Conservation (phyloP, 2,888 invertebrate species). For the Harmothoe impar region DNA sequence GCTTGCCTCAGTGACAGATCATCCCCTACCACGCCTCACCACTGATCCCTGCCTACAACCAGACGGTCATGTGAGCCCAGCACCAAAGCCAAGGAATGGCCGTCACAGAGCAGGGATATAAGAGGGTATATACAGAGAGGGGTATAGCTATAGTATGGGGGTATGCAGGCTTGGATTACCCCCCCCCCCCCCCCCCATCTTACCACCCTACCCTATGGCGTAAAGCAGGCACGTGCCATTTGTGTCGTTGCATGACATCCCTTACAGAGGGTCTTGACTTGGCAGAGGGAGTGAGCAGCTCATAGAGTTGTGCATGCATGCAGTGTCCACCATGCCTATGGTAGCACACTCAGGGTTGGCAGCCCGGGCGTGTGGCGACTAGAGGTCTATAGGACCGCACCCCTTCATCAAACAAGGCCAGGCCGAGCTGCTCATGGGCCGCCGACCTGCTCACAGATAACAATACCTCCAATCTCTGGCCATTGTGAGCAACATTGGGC, state of each 20-base stretch:
- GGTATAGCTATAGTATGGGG: background rate
- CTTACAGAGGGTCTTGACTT: background rate
- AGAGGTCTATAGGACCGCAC: background rate
- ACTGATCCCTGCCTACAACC: no score
- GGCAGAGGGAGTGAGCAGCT: background rate
- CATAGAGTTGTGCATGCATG: background rate
- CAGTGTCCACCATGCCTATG: background rate
- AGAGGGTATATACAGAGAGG: no score
- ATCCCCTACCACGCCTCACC: no score
- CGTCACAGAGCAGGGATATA: background rate
- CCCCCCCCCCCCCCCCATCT: background rate
- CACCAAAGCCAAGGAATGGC: background rate
- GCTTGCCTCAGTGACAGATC: no score
- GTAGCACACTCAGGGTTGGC: background rate
- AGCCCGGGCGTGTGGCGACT: no score
- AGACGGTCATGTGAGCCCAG: no score
- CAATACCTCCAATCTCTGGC: slow-evolving; percentile 21
- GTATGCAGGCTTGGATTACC: background rate
- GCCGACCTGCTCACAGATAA: background rate
- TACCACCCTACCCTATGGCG: background rate
- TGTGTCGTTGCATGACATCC: slow-evolving; percentile 29
- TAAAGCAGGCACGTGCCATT: slow-evolving; percentile 25
- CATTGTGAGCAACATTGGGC: background rate
- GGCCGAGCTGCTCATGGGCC: background rate
- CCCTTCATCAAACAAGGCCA: background rate